phyloP scores from a whole-genome alignment of 2,113 vertebrate genomes.

The Muntiacus reevesi region DNA sequence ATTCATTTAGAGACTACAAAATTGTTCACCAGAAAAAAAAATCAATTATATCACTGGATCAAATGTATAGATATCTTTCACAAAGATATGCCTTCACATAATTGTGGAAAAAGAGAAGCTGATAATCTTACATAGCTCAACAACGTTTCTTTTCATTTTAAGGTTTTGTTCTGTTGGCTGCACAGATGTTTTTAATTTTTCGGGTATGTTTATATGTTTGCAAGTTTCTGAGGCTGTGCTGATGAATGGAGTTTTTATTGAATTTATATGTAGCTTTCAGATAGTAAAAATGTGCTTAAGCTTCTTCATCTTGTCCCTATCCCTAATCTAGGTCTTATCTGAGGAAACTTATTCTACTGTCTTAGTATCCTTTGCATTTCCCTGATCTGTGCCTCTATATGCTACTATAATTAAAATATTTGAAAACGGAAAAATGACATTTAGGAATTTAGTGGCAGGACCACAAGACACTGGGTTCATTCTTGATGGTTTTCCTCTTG shows the following conservation, averaged over 20 bases:
- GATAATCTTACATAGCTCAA: conserved; percentile 13
- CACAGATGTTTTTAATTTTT: conserved; percentile 65
- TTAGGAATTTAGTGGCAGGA: neutral
- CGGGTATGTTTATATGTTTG: conserved; percentile 65
- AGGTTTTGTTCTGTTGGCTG: conserved; percentile 37
- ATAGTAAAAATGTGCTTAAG: conserved; percentile 47
- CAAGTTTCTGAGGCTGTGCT: conserved; percentile 56
- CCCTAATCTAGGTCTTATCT: neutral
- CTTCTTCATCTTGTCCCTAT: neutral
- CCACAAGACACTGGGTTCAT: neutral
- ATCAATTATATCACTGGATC: neutral
- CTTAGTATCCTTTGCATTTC: neutral
- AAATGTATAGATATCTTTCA: conserved; percentile 7
- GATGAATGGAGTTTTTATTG: conserved; percentile 69
- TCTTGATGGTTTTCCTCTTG: neutral
- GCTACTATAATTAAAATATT: neutral
- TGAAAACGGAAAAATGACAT: neutral
- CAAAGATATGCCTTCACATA: neutral
- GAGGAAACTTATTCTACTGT: neutral
- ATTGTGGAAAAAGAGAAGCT: neutral
- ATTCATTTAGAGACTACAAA: conserved; percentile 28
- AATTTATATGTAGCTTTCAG: conserved; percentile 59
- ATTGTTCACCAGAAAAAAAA: neutral
- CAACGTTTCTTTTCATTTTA: neutral
- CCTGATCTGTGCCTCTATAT: neutral